Percentiles rank a stretch among this genome's conserved stretches.
Evolutionary conservation across 2,113 vertebrate species (phyloP).

Genomic region (Leucoraja erinaceus): DNA sequence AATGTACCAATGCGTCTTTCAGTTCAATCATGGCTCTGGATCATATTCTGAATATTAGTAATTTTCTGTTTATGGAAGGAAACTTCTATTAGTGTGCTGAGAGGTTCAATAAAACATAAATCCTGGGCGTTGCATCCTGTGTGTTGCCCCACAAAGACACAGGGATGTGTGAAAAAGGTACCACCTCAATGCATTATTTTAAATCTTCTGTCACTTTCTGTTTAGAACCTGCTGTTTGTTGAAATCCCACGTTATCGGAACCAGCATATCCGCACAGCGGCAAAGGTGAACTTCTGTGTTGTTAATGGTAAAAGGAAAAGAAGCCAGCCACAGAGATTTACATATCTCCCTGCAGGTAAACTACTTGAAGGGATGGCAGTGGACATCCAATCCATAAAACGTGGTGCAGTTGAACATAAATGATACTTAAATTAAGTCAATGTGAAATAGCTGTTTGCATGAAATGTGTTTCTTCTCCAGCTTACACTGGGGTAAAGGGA

Average conservation of each 20-base stretch:
- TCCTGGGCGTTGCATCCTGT: neutral
- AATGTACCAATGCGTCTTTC: neutral
- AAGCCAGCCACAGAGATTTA: slow-evolving; percentile 91
- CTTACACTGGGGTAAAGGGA: no score
- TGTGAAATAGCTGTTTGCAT: neutral
- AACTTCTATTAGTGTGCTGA: neutral
- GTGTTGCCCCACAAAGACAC: neutral
- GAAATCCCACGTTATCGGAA: slow-evolving; percentile 86
- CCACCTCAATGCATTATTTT: neutral
- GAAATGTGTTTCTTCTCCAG: neutral
- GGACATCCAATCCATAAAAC: neutral
- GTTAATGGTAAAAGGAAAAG: slow-evolving; percentile 95
- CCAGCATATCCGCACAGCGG: slow-evolving; percentile 65
- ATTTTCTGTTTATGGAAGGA: neutral
- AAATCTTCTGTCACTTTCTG: slow-evolving; percentile 5
- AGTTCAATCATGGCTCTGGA: no score
- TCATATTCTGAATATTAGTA: no score
- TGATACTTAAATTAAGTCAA: neutral
- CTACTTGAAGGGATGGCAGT: neutral
- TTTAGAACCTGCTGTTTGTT: slow-evolving; percentile 90
- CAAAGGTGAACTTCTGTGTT: slow-evolving; percentile 92
- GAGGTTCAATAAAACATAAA: neutral
- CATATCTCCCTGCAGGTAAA: slow-evolving; percentile 58
- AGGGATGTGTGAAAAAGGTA: neutral
- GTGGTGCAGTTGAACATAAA: neutral